phyloP scores from a whole-genome alignment of 1,140 invertebrate genomes.

The Euura saliciscinereae region DNA sequence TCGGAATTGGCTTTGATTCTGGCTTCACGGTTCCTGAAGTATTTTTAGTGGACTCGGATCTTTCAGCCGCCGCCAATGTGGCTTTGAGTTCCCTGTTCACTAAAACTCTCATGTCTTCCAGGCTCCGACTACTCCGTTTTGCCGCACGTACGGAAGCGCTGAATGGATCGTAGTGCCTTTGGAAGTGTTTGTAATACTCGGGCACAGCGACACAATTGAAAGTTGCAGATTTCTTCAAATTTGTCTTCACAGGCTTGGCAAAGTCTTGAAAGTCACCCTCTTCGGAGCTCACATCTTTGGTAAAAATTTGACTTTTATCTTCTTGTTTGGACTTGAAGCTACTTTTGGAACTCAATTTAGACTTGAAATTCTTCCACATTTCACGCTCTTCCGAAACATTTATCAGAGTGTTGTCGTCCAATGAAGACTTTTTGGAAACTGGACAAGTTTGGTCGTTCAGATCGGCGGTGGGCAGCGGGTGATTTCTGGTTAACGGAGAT shows the following conservation, averaged over 20 bases:
- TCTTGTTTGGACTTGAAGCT: conserved; percentile 50
- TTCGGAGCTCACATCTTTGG: conserved; percentile 21
- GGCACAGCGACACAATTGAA: conserved; percentile 28
- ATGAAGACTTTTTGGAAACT: not conserved
- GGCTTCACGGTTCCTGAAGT: not conserved
- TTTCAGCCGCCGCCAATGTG: not conserved
- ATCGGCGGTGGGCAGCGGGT: not conserved
- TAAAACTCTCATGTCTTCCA: conserved; percentile 24
- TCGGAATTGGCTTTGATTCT: not conserved
- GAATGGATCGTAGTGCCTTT: conserved; percentile 11
- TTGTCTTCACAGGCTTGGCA: not conserved
- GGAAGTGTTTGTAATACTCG: conserved; percentile 26
- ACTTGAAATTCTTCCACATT: conserved; percentile 21
- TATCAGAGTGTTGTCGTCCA: not conserved
- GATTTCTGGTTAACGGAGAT: not conserved
- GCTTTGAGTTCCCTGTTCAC: conserved; percentile 18
- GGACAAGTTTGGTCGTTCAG: not conserved
- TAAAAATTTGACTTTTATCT: conserved; percentile 29
- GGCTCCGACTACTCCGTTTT: conserved; percentile 23
- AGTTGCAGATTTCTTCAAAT: conserved; percentile 27
- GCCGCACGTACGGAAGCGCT: conserved; percentile 6
- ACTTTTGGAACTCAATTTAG: conserved; percentile 40
- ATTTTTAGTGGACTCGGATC: too few species aligned
- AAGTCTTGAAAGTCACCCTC: conserved; percentile 1
- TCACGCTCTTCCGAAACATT: not conserved